Evolutionary conservation across 53 echinoderm and acorn worm genomes (phyloP).

Genomic region (Luidia sarsii): DNA sequence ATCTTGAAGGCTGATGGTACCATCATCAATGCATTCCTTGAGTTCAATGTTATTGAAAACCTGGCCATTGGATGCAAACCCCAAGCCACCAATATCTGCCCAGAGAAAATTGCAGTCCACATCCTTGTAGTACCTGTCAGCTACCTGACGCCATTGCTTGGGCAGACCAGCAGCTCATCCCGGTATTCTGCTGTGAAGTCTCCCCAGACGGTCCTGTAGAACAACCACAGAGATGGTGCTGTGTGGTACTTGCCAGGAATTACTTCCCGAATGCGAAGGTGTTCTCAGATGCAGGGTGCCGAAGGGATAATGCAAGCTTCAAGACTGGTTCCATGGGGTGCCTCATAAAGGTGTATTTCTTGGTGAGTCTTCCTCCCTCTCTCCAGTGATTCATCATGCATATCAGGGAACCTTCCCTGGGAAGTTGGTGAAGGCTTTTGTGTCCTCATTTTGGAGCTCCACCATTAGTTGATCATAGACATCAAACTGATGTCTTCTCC

Average conservation of each 20-base stretch:
- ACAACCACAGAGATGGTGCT: no score
- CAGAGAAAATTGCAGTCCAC: constrained; percentile 53
- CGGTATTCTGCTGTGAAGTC: no score
- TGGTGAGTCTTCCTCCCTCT: constrained; percentile 50
- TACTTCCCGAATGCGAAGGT: constrained; percentile 39
- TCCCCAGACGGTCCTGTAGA: no score
- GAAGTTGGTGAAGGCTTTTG: constrained; percentile 56
- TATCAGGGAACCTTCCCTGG: constrained; percentile 57
- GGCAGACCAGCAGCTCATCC: not conserved
- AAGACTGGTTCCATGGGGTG: constrained; percentile 38
- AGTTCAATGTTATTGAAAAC: constrained; percentile 50
- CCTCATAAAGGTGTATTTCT: constrained; percentile 41
- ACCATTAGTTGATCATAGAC: constrained; percentile 61
- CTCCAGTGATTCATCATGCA: constrained; percentile 58
- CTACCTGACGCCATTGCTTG: not conserved
- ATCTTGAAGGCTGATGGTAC: constrained; percentile 36
- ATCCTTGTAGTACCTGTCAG: no score
- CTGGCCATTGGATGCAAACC: constrained; percentile 44
- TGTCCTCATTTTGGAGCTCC: constrained; percentile 55
- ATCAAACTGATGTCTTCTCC: constrained; percentile 48
- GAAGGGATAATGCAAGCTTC: constrained; percentile 52
- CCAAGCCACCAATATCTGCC: constrained; percentile 33
- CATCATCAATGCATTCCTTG: constrained; percentile 27
- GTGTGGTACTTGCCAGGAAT: no score
- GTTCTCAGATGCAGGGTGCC: constrained; percentile 57